Base-by-base conservation (phyloP, 2,888 invertebrate species). In the Caenorhabditis sp. region DNA sequence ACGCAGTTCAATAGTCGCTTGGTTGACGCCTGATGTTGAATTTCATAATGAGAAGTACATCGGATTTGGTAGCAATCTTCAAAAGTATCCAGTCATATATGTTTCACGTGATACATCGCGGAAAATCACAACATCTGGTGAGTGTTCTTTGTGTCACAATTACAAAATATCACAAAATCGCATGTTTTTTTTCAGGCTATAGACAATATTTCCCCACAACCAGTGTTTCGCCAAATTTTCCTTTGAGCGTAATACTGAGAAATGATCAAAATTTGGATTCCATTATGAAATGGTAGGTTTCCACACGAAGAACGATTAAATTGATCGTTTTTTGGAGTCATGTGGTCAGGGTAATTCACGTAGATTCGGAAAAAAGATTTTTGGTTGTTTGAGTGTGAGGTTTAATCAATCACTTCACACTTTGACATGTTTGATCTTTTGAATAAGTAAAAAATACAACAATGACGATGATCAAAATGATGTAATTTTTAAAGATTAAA, bases 61-160 rank as follows among this genome's bases (percentile, higher is more conserved):
- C 14, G 63, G 63, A 50, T 71, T 71, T 53, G 53, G 43, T 43
- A 67, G 56, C 58, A 52, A 58, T 50, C 63, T 31, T 69, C 67
- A 27, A 63, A 43, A 65, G 31, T 23, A 23, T 3, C 25, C 66
- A n/a, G 31, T 73, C 59, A 64, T 67, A n/a, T 73, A 60, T n/a
- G 60, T 69, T 68, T 67, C 68, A 73, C 68, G 67, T 73, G 72
- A 73, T 59, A 65, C 31, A 43, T 58, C 59, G 26, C 61, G 63
- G 50, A 68, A 68, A 73, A 60, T 68, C 62, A 62, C 63, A 58
- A 65, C 65, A 56, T 49, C 43, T 23, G 49, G 62, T 58, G 63
- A 69, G 56, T 53, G 60, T 68, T 66, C 73, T 69, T n/a, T 62
- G 67, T 21, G 63, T 43, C 17, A 7, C 57, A 31, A 66, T 67